phyloP scores from a whole-genome alignment of 1,140 invertebrate species.

The Dysdera silvatica region DNA sequence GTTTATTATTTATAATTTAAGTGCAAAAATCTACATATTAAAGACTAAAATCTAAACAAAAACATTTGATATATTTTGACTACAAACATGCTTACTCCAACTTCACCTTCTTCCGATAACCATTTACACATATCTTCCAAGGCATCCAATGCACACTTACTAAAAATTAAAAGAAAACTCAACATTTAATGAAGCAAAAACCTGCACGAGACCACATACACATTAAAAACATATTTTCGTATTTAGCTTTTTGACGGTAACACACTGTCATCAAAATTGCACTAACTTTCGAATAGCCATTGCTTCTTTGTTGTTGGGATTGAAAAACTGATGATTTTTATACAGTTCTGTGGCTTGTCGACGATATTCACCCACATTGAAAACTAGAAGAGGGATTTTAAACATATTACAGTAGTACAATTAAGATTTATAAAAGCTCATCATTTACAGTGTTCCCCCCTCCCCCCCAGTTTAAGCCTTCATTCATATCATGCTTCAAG shows the following conservation, averaged over 20 bases:
- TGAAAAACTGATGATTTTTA: conserved; percentile 89
- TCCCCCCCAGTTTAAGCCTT: too few relatives aligned
- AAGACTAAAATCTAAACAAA: too few relatives aligned
- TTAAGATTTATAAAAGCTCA: too few relatives aligned
- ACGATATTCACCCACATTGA: conserved; percentile 90
- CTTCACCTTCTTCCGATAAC: conserved; percentile 75
- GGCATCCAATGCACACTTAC: conserved; percentile 84
- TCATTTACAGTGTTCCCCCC: too few relatives aligned
- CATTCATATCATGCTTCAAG: too few relatives aligned
- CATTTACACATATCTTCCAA: conserved; percentile 84
- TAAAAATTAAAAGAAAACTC: conserved; percentile 41
- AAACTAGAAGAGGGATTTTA: conserved; percentile 60
- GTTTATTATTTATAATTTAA: too few relatives aligned
- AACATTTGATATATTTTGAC: conserved; percentile 1
- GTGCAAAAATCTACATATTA: too few relatives aligned
- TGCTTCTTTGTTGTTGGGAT: conserved; percentile 83
- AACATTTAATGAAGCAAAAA: conserved; percentile 14
- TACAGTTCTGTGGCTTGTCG: conserved; percentile 84
- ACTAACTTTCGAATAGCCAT: conserved; percentile 74
- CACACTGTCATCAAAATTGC: background rate
- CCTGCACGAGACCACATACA: background rate
- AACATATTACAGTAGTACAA: too few relatives aligned
- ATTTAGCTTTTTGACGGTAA: background rate
- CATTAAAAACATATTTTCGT: background rate
- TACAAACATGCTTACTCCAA: conserved; percentile 65